These are phyloP conservation scores for Mimachlamys varia DNA, from an alignment of 2,888 invertebrate species.

Conservation along the genomic window DNA sequence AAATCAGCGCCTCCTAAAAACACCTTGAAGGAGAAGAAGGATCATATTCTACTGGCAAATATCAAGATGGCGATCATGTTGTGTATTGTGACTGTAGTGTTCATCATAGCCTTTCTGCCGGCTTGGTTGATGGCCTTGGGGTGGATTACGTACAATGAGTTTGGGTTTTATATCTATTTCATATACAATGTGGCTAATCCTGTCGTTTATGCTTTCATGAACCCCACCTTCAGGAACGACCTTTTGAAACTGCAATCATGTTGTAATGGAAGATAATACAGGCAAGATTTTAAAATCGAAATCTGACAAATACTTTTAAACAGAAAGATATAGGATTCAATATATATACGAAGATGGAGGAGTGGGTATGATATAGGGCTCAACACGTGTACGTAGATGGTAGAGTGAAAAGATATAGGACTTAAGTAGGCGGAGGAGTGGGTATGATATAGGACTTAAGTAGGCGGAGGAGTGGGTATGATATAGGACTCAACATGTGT, in stretches of 20 bases:
- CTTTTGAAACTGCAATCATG: conserved; percentile 47
- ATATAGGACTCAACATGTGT: too few relatives aligned
- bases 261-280: not conserved
- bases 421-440: too few relatives aligned
- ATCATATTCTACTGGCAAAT: conserved; percentile 69
- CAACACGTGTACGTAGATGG: too few relatives aligned
- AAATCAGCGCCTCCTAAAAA: conserved; percentile 32
- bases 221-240: conserved; percentile 77
- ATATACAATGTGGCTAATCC: conserved; percentile 79
- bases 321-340: too few relatives aligned
- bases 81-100: conserved; percentile 79
- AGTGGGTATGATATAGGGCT: too few relatives aligned
- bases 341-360: too few relatives aligned
- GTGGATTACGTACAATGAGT: conserved; percentile 63
- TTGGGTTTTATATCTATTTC: conserved; percentile 79
- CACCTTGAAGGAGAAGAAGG: conserved; percentile 57
- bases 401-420: too few relatives aligned
- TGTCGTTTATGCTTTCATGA: conserved; percentile 80
- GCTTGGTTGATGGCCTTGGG: conserved; percentile 76
- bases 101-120: conserved; percentile 79
- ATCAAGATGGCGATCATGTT: conserved; percentile 80
- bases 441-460: too few relatives aligned
- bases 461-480: too few relatives aligned
- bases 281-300: not conserved
- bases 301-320: too few relatives aligned